Base-by-base conservation (phyloP, 2,888 invertebrate species). In the Scotopteryx bipunctaria region DNA sequence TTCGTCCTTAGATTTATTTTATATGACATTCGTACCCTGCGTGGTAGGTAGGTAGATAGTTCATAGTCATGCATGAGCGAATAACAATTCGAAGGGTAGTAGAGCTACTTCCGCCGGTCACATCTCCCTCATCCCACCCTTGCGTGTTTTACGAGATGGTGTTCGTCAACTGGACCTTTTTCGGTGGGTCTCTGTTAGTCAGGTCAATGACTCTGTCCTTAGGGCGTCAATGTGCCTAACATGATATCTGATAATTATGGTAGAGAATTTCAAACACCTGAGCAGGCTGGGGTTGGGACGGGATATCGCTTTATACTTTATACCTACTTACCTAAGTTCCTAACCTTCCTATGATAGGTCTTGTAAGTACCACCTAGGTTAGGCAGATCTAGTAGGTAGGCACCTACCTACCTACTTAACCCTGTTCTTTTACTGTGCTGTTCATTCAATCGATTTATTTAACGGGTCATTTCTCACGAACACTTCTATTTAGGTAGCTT, bases 1-100 rank as follows among this genome's bases (percentile, higher is more conserved):
- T n/a, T n/a, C n/a, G n/a, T n/a, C n/a, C n/a, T n/a, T n/a, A n/a
- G n/a, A n/a, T n/a, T n/a, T n/a, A n/a, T n/a, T n/a, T n/a, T n/a
- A n/a, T n/a, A n/a, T n/a, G n/a, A n/a, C 2, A 9, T 25, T 9
- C 9, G 9, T 27, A 11, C 27, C 8, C 27, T n/a, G n/a, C n/a
- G n/a, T n/a, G n/a, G n/a, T n/a, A n/a, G n/a, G 11, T 2, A 5
- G 5, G 5, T 25, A 11, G 25, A 11, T 27, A 11, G 27, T 27
- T 27, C 36, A 19, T 6, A 19, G 45, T 25, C 31, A 16, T 31
- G 31, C 37, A 38, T 19, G 46, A 38, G 11, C 31, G 37, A 38
- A 31, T 23, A 23, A 23, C 15, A 23, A 36, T 23, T 4, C 11
- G n/a, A 17, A 32, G 16, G 32, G 38, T 42, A 38, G 15, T n/a